phyloP scores from a whole-genome alignment of 2,113 vertebrate species.

The Myrmecobius fasciatus region DNA sequence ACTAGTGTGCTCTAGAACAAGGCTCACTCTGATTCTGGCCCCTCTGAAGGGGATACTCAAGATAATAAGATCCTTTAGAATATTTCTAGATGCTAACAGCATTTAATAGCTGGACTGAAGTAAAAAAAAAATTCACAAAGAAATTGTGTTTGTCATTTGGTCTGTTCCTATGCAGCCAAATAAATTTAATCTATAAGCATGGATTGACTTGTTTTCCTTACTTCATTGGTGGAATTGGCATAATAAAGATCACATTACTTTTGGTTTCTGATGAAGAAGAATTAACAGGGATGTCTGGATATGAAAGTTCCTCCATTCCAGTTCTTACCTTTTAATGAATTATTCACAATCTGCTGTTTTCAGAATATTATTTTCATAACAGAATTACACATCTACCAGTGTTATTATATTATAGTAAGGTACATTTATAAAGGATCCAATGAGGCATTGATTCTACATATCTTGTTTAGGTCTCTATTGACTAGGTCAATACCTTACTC shows the following conservation, averaged over 20 bases:
- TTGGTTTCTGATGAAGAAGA: slow-evolving; percentile 32
- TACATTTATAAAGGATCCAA: slow-evolving; percentile 11
- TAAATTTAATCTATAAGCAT: not conserved
- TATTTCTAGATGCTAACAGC: not conserved
- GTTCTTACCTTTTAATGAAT: slow-evolving; percentile 31
- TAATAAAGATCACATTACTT: slow-evolving; percentile 17
- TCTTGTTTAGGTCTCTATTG: slow-evolving; percentile 25
- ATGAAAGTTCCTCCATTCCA: slow-evolving; percentile 41
- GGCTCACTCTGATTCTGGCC: not conserved
- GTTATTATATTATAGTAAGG: slow-evolving; percentile 5
- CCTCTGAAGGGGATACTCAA: not conserved
- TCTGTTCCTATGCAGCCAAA: not conserved
- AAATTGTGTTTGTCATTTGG: not conserved
- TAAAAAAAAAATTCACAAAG: slow-evolving; percentile 22
- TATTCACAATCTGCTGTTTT: not conserved
- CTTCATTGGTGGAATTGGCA: not conserved
- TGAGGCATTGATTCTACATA: slow-evolving; percentile 36
- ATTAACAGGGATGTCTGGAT: slow-evolving; percentile 56
- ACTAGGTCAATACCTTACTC: slow-evolving; percentile 58
- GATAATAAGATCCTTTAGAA: not conserved
- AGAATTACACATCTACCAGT: not conserved
- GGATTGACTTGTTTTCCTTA: not conserved
- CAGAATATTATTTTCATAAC: slow-evolving; percentile 4
- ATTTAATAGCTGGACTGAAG: slow-evolving; percentile 2
- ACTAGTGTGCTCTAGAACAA: not conserved